Evolutionary conservation across 2,797 vertebrate genomes (phyloP).

Genomic region (Pseudomugil gertrudae): DNA sequence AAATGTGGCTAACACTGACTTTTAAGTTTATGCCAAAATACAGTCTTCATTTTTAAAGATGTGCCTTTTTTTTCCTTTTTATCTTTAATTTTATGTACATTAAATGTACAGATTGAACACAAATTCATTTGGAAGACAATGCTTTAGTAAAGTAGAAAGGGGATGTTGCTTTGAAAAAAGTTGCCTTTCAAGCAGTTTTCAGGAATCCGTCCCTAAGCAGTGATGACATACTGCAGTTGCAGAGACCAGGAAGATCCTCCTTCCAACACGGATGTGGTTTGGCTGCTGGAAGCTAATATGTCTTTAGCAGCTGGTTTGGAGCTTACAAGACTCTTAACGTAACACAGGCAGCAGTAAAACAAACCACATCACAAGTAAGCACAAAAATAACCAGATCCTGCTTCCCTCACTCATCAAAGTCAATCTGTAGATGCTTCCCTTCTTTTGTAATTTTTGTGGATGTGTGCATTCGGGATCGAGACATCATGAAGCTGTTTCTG

Average conservation of each 20-base stretch:
- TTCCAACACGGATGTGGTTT: conserved; percentile 42
- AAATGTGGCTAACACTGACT: conserved; percentile 36
- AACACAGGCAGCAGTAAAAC: conserved; percentile 37
- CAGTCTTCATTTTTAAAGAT: conserved; percentile 6
- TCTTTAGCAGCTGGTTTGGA: conserved; percentile 23
- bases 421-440: conserved; percentile 31
- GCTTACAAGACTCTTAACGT: conserved; percentile 15
- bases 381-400: conserved; percentile 30
- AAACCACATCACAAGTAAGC: conserved; percentile 34
- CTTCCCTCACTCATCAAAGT: conserved; percentile 33
- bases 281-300: conserved; percentile 16
- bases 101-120: not conserved
- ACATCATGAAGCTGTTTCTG: not conserved
- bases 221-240: conserved; percentile 26
- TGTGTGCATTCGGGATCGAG: conserved; percentile 7
- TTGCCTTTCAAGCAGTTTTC: conserved; percentile 5
- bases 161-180: conserved; percentile 8
- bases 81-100: not conserved
- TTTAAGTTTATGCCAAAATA: conserved; percentile 5
- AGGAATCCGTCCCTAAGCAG: conserved; percentile 1
- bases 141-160: conserved; percentile 3
- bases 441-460: conserved; percentile 19
- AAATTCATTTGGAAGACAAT: not conserved
- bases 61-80: not conserved
- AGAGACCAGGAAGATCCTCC: conserved; percentile 3